These are phyloP conservation scores for Uria aalge DNA, from an alignment of 2,113 vertebrate genomes.

Conservation along the genomic window DNA sequence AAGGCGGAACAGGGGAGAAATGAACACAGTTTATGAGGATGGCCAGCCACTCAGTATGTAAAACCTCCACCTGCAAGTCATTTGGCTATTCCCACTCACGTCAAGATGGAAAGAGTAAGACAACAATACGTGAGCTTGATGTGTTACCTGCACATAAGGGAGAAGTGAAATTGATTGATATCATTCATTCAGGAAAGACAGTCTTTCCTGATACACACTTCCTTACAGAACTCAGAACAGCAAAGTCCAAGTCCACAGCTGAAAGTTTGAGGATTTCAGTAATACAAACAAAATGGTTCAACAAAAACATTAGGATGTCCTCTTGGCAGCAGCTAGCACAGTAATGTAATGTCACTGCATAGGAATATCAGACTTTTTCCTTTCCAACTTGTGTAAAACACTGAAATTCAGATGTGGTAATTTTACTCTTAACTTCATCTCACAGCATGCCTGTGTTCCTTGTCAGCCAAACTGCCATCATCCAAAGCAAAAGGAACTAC, in stretches of 20 bases:
- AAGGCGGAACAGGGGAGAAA: background rate
- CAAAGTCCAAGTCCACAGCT: background rate
- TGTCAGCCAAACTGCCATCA: background rate
- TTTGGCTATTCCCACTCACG: background rate
- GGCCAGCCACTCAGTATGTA: background rate
- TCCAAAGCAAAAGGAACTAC: background rate
- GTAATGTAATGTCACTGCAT: background rate
- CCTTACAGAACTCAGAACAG: background rate
- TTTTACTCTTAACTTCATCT: background rate
- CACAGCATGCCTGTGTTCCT: background rate
- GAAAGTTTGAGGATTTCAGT: background rate
- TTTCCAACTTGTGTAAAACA: background rate
- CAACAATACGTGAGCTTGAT: background rate
- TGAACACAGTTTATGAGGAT: accelerated
- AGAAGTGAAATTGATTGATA: background rate
- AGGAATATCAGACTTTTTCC: background rate
- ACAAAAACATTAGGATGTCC: background rate
- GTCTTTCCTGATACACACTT: background rate
- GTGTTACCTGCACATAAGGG: accelerated
- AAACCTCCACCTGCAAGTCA: background rate
- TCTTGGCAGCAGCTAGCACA: background rate
- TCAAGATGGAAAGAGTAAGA: background rate
- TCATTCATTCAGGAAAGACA: background rate
- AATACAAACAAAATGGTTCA: background rate
- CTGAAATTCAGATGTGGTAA: background rate